Base-by-base conservation (phyloP, 2,888 invertebrate species). In the Onthophagus sagittarius region DNA sequence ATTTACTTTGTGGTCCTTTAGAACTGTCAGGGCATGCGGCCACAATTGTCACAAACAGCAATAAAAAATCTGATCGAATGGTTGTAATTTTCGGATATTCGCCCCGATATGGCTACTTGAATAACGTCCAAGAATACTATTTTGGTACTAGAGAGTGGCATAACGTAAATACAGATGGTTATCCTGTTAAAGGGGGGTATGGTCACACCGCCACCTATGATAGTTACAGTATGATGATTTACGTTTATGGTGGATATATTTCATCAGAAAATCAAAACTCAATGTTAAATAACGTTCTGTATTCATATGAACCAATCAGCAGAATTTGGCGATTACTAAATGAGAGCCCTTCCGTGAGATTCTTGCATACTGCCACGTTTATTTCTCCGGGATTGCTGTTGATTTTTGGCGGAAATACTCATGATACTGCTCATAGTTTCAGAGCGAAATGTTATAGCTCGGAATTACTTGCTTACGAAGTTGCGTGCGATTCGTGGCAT, bases 11-110 rank as follows among this genome's bases (percentile, higher is more conserved):
- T 77, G 86, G 89, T 0, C 89, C 89, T 0, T 85, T 92, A 0
- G 90, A 89, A 78, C 87, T 95, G 11, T 94, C 96, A 0, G 99
- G 99, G 0, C 99, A 99, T 83, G 93, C 97, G 0, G 96, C 98
- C 0, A 97, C 96, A n/a, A 85, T 98, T 15, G 92, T 97, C 11
- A 89, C 90, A 32, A 87, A 90, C 33, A 89, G 89, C 6, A 91
- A 91, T 77, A 92, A 91, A 63, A 91, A 89, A 81, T 88, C 89
- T 74, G 92, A 92, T 81, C 91, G 93, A 76, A 98, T 99, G 98
- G 90, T 98, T 73, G 93, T 98, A 9, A 94, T 99, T 80, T 99
- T 99, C 84, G 99, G 99, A 0, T 96, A 98, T 84, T 98, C 97
- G 13, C 96, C 97, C 0, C 90, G 93, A 75, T 97, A 95, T 82